These are phyloP conservation scores for Doryteuthis pealeii DNA, from an alignment of 1,140 invertebrate genomes.

Conservation along the genomic window DNA sequence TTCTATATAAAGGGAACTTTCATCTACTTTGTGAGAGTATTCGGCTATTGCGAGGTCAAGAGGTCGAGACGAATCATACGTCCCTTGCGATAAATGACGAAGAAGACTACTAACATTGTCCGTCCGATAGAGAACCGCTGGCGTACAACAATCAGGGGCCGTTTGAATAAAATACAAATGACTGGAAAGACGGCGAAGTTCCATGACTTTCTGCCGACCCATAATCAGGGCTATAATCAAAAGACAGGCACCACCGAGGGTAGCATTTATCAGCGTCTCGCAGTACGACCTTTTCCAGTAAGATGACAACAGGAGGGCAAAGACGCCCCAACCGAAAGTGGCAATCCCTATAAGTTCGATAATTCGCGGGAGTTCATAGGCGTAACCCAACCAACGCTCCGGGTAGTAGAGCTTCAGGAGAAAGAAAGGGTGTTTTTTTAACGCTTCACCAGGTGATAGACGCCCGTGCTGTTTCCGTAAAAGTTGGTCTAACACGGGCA, in stretches of 20 bases:
- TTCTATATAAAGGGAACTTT: conserved; percentile 31
- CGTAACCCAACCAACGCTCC: conserved; percentile 31
- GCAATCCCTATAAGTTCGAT: conserved; percentile 27
- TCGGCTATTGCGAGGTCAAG: conserved; percentile 31
- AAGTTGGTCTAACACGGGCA: conserved; percentile 22
- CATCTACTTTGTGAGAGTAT: conserved; percentile 18
- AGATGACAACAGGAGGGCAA: conserved; percentile 3
- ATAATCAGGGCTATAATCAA: conserved; percentile 17
- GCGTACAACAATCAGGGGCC: conserved; percentile 30
- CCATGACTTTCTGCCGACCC: conserved; percentile 29
- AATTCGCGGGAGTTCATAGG: conserved; percentile 23
- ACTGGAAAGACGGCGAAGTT: conserved; percentile 27
- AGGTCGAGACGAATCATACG: not conserved
- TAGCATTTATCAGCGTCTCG: not conserved
- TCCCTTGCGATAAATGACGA: conserved; percentile 16
- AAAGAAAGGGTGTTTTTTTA: conserved; percentile 17
- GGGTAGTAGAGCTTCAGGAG: conserved; percentile 36
- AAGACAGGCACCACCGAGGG: conserved; percentile 17
- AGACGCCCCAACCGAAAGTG: conserved; percentile 16
- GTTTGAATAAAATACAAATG: conserved; percentile 24
- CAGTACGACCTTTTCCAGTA: not conserved
- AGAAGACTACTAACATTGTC: conserved; percentile 20
- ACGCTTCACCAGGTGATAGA: not conserved
- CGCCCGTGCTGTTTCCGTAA: conserved; percentile 11
- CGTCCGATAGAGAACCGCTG: conserved; percentile 32